Evolutionary conservation across 2,113 vertebrate genomes (phyloP).

Genomic region (Notothenia coriiceps): DNA sequence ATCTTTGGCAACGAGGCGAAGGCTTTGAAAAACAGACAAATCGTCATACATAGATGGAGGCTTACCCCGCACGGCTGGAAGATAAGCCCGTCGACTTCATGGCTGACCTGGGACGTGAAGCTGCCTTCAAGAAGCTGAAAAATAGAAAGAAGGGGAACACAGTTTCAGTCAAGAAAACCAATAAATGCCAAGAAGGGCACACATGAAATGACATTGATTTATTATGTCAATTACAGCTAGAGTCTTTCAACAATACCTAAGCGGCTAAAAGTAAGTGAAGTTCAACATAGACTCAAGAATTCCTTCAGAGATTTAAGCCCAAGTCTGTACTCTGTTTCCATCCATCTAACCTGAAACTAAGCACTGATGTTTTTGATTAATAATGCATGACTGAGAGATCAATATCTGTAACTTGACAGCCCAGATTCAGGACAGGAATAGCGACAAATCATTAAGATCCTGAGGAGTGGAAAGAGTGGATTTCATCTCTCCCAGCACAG

Average conservation of each 20-base stretch:
- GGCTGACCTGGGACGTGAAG: constrained; percentile 98
- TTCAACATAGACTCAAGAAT: constrained; percentile 12
- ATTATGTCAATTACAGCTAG: constrained; percentile 10
- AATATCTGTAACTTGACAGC: constrained; percentile 44
- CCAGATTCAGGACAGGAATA: constrained; percentile 39
- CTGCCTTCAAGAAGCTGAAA: constrained; percentile 96
- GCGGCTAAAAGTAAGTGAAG: neutral
- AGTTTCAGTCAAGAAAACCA: constrained; percentile 29
- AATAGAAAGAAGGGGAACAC: constrained; percentile 22
- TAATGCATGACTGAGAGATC: constrained; percentile 39
- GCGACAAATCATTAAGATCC: constrained; percentile 47
- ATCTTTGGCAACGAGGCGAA: constrained; percentile 24
- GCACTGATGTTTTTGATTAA: constrained; percentile 39
- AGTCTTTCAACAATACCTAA: constrained; percentile 16
- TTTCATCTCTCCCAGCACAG: constrained; percentile 45
- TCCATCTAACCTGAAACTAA: constrained; percentile 19
- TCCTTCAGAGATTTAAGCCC: constrained; percentile 8
- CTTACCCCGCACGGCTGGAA: constrained; percentile 98
- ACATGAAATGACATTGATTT: constrained; percentile 40
- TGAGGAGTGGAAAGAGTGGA: constrained; percentile 32
- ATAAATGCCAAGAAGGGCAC: constrained; percentile 25
- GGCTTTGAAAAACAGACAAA: constrained; percentile 47
- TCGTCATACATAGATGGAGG: constrained; percentile 41
- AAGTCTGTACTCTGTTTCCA: constrained; percentile 20
- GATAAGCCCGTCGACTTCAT: constrained; percentile 98